phyloP scores from a whole-genome alignment of 1,140 invertebrate species.

The Hylyphantes graminicola region DNA sequence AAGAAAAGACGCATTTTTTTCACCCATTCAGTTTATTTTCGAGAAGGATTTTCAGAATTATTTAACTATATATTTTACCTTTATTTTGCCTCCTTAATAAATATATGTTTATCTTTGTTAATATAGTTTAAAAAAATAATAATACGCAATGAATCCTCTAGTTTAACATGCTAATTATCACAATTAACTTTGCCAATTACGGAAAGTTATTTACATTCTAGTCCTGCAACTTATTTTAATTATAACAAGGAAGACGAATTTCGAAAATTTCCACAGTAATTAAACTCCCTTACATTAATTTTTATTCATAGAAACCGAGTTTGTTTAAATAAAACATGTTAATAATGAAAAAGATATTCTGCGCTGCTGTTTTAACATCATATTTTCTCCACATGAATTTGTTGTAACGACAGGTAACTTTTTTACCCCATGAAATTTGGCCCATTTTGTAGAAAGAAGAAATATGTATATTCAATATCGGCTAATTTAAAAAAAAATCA shows the following conservation, averaged over 20 bases:
- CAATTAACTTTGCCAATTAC: slow-evolving; percentile 28
- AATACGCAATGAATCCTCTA: slow-evolving; percentile 20
- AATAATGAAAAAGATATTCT: slow-evolving; percentile 9
- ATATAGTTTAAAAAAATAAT: background rate
- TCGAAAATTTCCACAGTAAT: too few species aligned
- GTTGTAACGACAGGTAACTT: too few species aligned
- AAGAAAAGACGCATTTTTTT: too few species aligned
- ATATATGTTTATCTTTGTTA: background rate
- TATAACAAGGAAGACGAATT: too few species aligned
- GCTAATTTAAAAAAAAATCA: too few species aligned
- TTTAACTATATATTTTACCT: too few species aligned
- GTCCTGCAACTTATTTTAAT: background rate
- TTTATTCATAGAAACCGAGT: slow-evolving; percentile 20
- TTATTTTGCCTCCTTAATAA: background rate
- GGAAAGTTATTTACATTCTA: slow-evolving; percentile 24
- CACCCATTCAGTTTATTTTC: too few species aligned
- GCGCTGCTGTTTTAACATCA: background rate
- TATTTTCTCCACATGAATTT: background rate
- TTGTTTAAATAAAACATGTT: slow-evolving; percentile 23
- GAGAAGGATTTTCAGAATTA: too few species aligned
- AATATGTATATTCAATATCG: too few species aligned
- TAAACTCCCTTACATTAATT: background rate
- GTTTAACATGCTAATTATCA: slow-evolving; percentile 44
- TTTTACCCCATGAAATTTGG: too few species aligned
- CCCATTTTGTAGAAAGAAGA: too few species aligned